Conservation (phyloP, 2,113 vertebrate species). For the Hippotragus niger region DNA sequence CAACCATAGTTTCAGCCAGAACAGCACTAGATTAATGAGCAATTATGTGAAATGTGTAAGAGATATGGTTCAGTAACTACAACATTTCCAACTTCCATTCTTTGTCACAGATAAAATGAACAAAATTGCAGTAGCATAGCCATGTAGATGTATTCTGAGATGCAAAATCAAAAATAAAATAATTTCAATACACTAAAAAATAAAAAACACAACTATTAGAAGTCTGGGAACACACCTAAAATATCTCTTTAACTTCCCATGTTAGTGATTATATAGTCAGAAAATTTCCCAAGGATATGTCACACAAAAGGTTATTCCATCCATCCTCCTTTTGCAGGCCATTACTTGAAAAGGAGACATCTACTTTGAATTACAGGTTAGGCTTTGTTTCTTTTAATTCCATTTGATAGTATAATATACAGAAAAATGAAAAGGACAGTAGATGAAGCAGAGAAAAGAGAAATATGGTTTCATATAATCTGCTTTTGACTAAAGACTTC, state of each 20-base stretch:
- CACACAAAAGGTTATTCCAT: neutral
- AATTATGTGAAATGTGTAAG: neutral
- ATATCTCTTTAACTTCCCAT: neutral
- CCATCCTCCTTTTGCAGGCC: neutral
- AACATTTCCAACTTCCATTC: neutral
- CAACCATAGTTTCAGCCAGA: neutral
- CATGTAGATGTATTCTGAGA: neutral
- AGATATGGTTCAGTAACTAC: neutral
- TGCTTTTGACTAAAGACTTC: neutral
- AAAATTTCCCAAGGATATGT: neutral
- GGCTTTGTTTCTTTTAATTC: neutral
- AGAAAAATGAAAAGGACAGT: neutral
- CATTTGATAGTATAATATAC: neutral
- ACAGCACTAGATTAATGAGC: neutral
- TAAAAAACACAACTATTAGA: neutral
- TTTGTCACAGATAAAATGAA: neutral
- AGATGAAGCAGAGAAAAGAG: neutral
- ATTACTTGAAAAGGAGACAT: neutral
- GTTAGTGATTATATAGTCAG: neutral
- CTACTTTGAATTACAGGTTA: neutral
- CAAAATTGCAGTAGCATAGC: neutral
- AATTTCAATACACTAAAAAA: neutral
- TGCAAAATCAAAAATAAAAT: neutral
- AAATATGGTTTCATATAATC: neutral
- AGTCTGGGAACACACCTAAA: neutral